Conservation (phyloP, 2,113 vertebrate genomes). For the Gallinago undulata region DNA sequence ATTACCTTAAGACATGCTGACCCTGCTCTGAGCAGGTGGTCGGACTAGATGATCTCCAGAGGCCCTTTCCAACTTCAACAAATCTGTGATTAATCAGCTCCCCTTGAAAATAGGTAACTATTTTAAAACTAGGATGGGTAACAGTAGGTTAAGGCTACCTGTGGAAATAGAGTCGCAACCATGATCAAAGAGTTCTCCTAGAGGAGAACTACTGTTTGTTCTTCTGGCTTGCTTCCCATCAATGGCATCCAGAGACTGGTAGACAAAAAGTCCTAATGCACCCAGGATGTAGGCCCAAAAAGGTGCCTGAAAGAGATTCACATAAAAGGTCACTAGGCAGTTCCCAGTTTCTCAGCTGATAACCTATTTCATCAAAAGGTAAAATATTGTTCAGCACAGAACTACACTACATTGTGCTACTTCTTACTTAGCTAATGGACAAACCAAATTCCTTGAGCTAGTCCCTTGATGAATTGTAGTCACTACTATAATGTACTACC, state of each 20-base stretch:
- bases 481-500: neutral
- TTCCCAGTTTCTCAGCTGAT: neutral
- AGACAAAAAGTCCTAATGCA: constrained; percentile 91
- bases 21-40: neutral
- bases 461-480: neutral
- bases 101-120: neutral
- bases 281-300: constrained; percentile 88
- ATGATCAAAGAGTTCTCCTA: constrained; percentile 97
- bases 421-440: neutral
- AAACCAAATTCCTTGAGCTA: neutral
- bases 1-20: neutral
- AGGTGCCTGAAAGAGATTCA: constrained; percentile 82
- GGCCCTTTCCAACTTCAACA: neutral
- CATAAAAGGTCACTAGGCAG: neutral
- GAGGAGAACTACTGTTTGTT: constrained; percentile 91
- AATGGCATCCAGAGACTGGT: constrained; percentile 97
- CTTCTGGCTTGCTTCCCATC: constrained; percentile 97
- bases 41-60: neutral
- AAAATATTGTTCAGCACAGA: neutral
- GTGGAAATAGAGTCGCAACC: constrained; percentile 96
- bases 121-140: neutral
- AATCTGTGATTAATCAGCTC: neutral
- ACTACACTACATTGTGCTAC: neutral
- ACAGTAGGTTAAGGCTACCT: constrained; percentile 77
- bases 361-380: neutral